Percentiles rank a stretch among this genome's conserved stretches.
These are phyloP conservation scores for Aquatica leii DNA, from an alignment of 2,888 invertebrate genomes.

Conservation along the genomic window DNA sequence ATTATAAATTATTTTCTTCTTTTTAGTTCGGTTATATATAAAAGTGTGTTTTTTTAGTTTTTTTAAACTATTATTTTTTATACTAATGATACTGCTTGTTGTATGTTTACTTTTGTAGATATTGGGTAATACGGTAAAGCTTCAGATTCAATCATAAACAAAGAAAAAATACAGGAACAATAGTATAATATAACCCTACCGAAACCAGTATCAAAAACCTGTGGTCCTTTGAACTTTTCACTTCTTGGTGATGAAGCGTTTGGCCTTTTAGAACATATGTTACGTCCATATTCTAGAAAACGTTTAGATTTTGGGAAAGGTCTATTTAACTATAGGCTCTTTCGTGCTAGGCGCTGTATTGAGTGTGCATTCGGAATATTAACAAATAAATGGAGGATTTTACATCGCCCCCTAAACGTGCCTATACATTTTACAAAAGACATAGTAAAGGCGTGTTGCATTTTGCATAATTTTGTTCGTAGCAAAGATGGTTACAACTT, in stretches of 20 bases:
- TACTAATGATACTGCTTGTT: not conserved
- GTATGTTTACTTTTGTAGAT: not conserved
- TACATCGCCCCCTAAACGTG: not conserved
- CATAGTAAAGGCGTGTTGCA: not conserved
- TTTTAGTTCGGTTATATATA: too few relatives aligned
- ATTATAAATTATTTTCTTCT: too few relatives aligned
- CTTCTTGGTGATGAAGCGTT: not conserved
- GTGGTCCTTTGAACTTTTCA: not conserved
- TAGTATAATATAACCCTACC: not conserved
- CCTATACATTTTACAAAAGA: not conserved
- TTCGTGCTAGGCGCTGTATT: not conserved
- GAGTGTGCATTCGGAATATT: not conserved
- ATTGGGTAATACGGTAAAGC: not conserved
- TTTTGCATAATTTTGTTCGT: not conserved
- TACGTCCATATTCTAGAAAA: not conserved
- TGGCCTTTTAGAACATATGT: not conserved
- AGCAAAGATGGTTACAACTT: not conserved
- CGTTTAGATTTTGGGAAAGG: not conserved
- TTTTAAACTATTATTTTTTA: too few relatives aligned
- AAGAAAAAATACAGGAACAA: not conserved
- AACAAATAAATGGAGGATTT: not conserved
- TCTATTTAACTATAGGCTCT: not conserved
- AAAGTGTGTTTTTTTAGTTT: too few relatives aligned
- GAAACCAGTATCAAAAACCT: not conserved
- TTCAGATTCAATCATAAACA: too few relatives aligned